These are phyloP conservation scores for Eristalinus aeneus DNA, from an alignment of 2,888 invertebrate genomes.

Conservation along the genomic window DNA sequence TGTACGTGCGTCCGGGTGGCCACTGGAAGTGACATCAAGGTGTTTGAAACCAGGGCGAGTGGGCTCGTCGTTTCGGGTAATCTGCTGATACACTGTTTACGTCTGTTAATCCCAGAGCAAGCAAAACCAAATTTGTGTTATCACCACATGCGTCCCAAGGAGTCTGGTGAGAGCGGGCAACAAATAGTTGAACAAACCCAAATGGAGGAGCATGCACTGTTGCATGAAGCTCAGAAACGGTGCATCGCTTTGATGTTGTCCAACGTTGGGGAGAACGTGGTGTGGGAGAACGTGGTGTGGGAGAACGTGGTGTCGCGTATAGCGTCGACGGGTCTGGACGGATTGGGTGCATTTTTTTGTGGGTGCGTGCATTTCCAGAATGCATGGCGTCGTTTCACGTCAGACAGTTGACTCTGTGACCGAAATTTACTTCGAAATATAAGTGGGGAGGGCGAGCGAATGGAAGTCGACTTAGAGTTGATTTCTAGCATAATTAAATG, in stretches of 20 bases:
- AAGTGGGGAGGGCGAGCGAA: background rate
- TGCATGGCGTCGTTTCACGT: background rate
- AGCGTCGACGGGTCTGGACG: background rate
- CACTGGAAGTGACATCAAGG: constrained; percentile 34
- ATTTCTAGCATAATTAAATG: background rate
- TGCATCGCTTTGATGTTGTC: background rate
- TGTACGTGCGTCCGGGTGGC: constrained; percentile 7
- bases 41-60: constrained; percentile 15
- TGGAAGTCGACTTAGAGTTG: background rate
- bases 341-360: background rate
- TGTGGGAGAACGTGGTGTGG: too few relatives aligned
- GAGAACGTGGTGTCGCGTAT: background rate
- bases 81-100: constrained; percentile 4
- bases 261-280: background rate
- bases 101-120: constrained; percentile 1
- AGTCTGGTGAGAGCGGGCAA: background rate
- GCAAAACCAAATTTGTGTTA: background rate
- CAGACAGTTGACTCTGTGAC: background rate
- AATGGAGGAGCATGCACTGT: background rate
- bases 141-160: background rate
- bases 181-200: background rate
- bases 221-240: background rate
- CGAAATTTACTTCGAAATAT: background rate
- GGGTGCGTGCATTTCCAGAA: background rate
- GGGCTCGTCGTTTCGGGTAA: background rate